These are phyloP conservation scores for Drosophila nr. medialis DNA, from an alignment of 2,888 invertebrate genomes.

Conservation along the genomic window DNA sequence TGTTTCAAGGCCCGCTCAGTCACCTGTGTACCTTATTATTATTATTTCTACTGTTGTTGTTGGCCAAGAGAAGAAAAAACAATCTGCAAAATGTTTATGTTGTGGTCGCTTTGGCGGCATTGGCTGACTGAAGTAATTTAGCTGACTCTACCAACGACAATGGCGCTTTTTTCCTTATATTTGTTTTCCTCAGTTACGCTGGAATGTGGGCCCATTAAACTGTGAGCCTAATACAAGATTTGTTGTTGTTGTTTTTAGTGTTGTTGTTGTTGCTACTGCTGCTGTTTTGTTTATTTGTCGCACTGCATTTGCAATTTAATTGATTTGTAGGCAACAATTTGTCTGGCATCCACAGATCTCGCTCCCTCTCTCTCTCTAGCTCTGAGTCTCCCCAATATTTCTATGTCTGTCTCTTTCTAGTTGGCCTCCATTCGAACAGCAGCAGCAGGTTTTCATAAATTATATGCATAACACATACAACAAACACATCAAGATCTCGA, in stretches of 20 bases:
- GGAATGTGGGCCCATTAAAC: conserved; percentile 79
- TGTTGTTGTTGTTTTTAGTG: conserved; percentile 48
- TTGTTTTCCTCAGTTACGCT: conserved; percentile 30
- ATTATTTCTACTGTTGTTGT: conserved; percentile 8
- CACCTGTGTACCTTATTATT: conserved; percentile 23
- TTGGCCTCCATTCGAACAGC: conserved; percentile 47
- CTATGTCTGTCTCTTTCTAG: conserved; percentile 1
- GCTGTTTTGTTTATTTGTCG: conserved; percentile 59
- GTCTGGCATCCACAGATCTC: conserved; percentile 58
- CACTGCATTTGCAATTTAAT: conserved; percentile 71
- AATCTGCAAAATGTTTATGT: conserved; percentile 73
- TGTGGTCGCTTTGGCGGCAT: conserved; percentile 73
- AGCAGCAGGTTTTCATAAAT: conserved; percentile 46
- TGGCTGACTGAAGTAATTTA: conserved; percentile 14
- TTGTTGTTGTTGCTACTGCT: conserved; percentile 24
- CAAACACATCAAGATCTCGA: conserved; percentile 31
- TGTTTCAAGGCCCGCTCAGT: not conserved
- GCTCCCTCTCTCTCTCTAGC: conserved; percentile 3
- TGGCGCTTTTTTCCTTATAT: conserved; percentile 35
- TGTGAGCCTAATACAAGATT: conserved; percentile 73
- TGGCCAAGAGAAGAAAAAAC: conserved; percentile 27
- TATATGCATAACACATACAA: conserved; percentile 26
- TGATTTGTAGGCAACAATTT: conserved; percentile 80
- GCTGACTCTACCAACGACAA: conserved; percentile 51
- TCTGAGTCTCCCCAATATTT: not conserved